Evolutionary conservation across 2,113 vertebrate genomes (phyloP).

Genomic region (Pseudorectes ferrugineus): DNA sequence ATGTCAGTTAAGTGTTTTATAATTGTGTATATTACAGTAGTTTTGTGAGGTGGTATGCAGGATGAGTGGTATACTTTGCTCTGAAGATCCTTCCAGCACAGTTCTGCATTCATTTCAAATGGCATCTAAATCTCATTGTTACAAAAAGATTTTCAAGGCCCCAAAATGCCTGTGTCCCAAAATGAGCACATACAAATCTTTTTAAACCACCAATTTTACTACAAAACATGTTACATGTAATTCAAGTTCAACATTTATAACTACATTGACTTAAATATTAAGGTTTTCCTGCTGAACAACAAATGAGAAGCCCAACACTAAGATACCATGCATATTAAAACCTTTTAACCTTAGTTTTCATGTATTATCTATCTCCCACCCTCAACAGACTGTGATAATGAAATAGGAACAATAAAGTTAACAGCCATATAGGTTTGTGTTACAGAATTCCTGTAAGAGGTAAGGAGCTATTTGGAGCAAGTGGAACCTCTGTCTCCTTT

Average conservation of each 20-base stretch:
- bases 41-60: neutral
- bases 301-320: neutral
- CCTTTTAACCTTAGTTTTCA: neutral
- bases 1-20: neutral
- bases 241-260: neutral
- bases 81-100: neutral
- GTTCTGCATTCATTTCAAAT: neutral
- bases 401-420: neutral
- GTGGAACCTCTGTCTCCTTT: neutral
- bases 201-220: neutral
- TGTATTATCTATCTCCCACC: neutral
- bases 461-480: neutral
- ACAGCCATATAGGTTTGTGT: neutral
- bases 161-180: neutral
- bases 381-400: neutral
- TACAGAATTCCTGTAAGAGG: neutral
- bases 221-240: neutral
- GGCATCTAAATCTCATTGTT: neutral
- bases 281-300: neutral
- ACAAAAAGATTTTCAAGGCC: neutral
- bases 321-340: neutral
- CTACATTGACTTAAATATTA: neutral
- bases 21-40: neutral
- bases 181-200: neutral
- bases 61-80: neutral